Evolutionary conservation across 2,797 vertebrate species (phyloP).

Genomic region (Aulostomus chinensis): DNA sequence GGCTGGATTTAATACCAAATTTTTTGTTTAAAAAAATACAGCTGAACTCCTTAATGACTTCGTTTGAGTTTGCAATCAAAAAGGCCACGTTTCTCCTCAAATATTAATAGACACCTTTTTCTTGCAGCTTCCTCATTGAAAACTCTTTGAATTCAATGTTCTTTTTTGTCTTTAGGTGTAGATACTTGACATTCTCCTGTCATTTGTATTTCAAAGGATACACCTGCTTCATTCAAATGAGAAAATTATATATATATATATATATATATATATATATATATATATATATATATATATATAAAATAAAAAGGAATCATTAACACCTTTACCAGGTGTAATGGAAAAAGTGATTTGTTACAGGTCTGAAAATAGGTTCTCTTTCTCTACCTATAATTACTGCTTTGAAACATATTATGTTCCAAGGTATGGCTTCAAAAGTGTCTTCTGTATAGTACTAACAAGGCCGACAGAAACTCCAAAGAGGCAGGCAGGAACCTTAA

Average conservation of each 20-base stretch:
- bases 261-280: too few species aligned
- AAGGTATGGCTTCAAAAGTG: constrained; percentile 75
- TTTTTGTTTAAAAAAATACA: too few species aligned
- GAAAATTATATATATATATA: too few species aligned
- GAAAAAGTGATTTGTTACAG: constrained; percentile 82
- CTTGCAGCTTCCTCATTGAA: constrained; percentile 31
- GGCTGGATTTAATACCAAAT: constrained; percentile 10
- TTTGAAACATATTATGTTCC: constrained; percentile 82
- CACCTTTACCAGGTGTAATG: constrained; percentile 82
- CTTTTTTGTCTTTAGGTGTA: constrained; percentile 25
- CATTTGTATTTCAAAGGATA: constrained; percentile 77
- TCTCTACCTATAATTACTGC: constrained; percentile 79
- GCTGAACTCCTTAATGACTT: too few species aligned
- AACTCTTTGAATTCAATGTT: constrained; percentile 59
- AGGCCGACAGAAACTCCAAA: constrained; percentile 66
- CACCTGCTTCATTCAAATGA: constrained; percentile 80
- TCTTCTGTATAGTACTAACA: constrained; percentile 73
- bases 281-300: too few species aligned
- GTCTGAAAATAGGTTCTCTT: constrained; percentile 80
- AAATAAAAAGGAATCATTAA: constrained; percentile 83
- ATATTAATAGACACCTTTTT: constrained; percentile 13
- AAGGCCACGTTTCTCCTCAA: constrained; percentile 18
- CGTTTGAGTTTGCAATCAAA: too few species aligned
- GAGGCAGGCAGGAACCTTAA: constrained; percentile 71
- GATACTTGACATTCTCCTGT: constrained; percentile 71